Base-by-base conservation (phyloP, 2,888 invertebrate species). In the Busseola fusca region DNA sequence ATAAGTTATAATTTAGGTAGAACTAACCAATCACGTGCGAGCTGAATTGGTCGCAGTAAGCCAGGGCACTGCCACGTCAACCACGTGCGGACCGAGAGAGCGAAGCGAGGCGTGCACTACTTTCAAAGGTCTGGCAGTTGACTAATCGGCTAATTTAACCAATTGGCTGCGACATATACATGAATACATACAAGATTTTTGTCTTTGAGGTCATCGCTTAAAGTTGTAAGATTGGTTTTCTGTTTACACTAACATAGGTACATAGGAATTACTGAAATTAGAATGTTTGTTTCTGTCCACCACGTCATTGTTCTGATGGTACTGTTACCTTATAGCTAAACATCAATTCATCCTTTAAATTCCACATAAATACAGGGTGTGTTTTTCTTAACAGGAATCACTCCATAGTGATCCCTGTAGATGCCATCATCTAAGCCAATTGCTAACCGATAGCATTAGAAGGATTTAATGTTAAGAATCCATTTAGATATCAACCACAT, bases 261-360 rank as follows among this genome's bases (percentile, higher is more conserved):
- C 21, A 12, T 45, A 40, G 30, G n/a, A 34, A 42, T 21, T 42
- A 37, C 69, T 37, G 34, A 58, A 52, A 72, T 68, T 57, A 76
- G 40, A 57, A 76, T 76, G 14, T 76, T 76, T 57, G 56, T 57
- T 34, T 34, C 57, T 52, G 40, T 2, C 16, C 48, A 40, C 1
- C 40, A 34, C 34, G 57, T 30, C 42, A 69, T 54, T 34, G 16
- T 48, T 58, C 16, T 16, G 21, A 21, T n/a, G 52, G 34, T 34
- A 62, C 54, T n/a, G 50, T 56, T 68, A 60, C n/a, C 45, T 40
- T 50, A 18, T 48, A 52, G 57, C 58, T 71, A 58, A 58, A 78
- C 25, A 71, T 34, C 21, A 27, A 48, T 18, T 14, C 2, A 62
- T 67, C 37, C 21, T 18, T 68, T 58, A 34, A 58, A 34, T 52